Conservation (phyloP, 1,140 invertebrate genomes). For the Zaprionus ghesquierei region DNA sequence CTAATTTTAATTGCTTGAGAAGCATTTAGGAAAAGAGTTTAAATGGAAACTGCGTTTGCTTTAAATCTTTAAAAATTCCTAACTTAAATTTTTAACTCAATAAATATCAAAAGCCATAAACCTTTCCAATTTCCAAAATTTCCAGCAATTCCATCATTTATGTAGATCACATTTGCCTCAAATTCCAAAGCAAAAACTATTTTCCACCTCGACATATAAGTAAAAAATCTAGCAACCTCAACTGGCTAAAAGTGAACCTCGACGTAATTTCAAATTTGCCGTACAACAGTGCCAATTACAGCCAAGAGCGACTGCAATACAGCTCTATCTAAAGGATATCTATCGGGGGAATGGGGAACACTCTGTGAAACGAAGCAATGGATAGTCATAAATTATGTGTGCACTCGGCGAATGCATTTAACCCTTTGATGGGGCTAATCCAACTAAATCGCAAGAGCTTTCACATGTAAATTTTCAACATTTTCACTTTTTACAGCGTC, state of each 20-base stretch:
- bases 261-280: neutral
- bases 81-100: neutral
- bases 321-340: neutral
- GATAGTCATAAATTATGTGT: conserved; percentile 54
- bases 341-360: neutral
- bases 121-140: too few species aligned
- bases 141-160: too few species aligned
- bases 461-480: conserved; percentile 56
- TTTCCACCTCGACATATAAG: neutral
- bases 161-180: too few species aligned
- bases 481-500: conserved; percentile 49
- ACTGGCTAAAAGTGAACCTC: neutral
- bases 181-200: neutral
- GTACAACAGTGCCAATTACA: neutral
- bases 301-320: neutral
- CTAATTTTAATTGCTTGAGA: neutral
- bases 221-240: neutral
- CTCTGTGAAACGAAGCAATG: conserved; percentile 10
- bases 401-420: conserved; percentile 59
- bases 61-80: neutral
- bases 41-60: neutral
- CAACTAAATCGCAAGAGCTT: conserved; percentile 9
- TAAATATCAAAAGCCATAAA: too few species aligned
- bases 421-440: conserved; percentile 30
- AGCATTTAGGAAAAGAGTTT: neutral